A percentile compares a stretch with the other conserved stretches of the same genome.
phyloP scores from a whole-genome alignment of 2,888 invertebrate genomes.

The Pristionchus entomophagus region DNA sequence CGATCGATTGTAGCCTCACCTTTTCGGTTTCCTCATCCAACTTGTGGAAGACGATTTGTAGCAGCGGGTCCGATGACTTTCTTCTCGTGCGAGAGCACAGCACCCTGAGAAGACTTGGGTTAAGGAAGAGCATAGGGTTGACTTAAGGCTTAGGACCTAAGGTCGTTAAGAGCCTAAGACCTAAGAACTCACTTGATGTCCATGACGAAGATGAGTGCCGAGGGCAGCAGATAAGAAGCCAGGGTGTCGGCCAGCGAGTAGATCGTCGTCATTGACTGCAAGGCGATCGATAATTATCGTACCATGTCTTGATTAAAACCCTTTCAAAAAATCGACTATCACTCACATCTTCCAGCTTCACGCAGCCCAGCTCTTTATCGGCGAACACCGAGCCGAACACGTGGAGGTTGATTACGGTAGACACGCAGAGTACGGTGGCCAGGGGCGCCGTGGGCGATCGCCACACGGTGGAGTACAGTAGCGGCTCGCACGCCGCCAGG shows the following conservation, averaged over 20 bases:
- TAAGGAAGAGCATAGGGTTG: no score
- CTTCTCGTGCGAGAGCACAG: constrained; percentile 62
- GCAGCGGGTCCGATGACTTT: constrained; percentile 63
- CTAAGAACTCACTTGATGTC: constrained; percentile 49
- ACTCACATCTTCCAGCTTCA: constrained; percentile 55
- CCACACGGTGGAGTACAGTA: constrained; percentile 58
- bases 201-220: constrained; percentile 53
- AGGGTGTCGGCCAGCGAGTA: constrained; percentile 60
- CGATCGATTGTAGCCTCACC: constrained; percentile 49
- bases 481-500: constrained; percentile 60
- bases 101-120: constrained; percentile 50
- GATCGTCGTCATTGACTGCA: constrained; percentile 52
- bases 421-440: constrained; percentile 50
- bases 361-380: constrained; percentile 51
- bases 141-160: no score
- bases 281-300: not conserved
- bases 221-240: constrained; percentile 62
- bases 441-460: constrained; percentile 55
- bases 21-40: constrained; percentile 66
- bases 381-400: constrained; percentile 54
- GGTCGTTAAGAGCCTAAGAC: no score
- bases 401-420: constrained; percentile 58
- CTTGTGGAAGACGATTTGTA: constrained; percentile 71
- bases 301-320: not conserved
- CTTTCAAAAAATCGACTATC: not conserved